A percentile compares a stretch with the other conserved stretches of the same genome.
Conservation (phyloP, 2,113 vertebrate species). For the Leptobrachium ailaonicum region DNA sequence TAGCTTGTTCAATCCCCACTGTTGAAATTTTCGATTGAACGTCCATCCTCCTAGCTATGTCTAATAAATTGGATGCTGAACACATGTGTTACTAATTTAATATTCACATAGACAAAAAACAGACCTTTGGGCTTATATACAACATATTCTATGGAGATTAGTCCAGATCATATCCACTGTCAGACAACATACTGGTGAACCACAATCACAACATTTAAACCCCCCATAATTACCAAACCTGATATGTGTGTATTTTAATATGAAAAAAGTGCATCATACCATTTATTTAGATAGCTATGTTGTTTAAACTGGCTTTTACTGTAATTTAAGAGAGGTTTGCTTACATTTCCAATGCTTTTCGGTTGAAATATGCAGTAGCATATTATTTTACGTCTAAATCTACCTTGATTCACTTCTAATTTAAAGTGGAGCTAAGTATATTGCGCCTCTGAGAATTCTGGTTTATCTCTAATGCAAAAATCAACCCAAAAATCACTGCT, state of each 20-base stretch:
- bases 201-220: conserved; percentile 25
- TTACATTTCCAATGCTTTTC: conserved; percentile 35
- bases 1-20: too few species aligned
- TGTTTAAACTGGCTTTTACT: conserved; percentile 4
- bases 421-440: conserved; percentile 21
- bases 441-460: conserved; percentile 22
- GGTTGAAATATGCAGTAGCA: conserved; percentile 34
- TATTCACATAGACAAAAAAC: not conserved
- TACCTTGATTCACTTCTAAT: conserved; percentile 7
- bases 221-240: conserved; percentile 23
- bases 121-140: not conserved
- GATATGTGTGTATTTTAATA: conserved; percentile 18
- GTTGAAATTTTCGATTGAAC: too few species aligned
- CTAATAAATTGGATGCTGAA: too few species aligned
- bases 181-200: conserved; percentile 9
- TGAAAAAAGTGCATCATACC: conserved; percentile 26
- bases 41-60: too few species aligned
- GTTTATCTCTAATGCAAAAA: conserved; percentile 40
- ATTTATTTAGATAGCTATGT: conserved; percentile 28
- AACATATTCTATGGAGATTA: conserved; percentile 1
- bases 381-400: conserved; percentile 33
- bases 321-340: conserved; percentile 33
- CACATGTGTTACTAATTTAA: not conserved
- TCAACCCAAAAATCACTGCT: conserved; percentile 27
- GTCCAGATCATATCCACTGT: conserved; percentile 19